These are phyloP conservation scores for Drymodes brunneopygia DNA, from an alignment of 2,113 vertebrate species.

Conservation along the genomic window DNA sequence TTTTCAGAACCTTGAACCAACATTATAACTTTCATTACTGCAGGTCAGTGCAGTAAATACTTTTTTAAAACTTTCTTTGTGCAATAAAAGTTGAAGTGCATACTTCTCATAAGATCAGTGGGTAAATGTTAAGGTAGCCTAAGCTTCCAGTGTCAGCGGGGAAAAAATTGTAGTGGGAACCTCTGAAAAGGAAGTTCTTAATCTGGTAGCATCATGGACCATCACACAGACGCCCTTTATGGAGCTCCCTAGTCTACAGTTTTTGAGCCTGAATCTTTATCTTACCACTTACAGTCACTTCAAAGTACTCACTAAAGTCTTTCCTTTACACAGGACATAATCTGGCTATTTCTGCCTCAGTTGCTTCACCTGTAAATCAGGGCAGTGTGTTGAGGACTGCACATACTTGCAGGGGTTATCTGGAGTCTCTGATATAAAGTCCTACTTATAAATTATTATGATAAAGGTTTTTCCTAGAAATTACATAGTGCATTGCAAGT, in stretches of 20 bases:
- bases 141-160: background rate
- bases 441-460: background rate
- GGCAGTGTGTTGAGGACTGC: background rate
- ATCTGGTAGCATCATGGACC: background rate
- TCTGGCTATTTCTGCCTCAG: background rate
- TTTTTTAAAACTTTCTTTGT: too few relatives aligned
- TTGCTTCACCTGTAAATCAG: background rate
- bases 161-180: background rate
- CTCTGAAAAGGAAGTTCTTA: background rate
- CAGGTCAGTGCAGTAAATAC: background rate
- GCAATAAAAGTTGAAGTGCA: background rate
- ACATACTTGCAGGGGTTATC: background rate
- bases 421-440: background rate
- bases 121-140: background rate
- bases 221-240: background rate
- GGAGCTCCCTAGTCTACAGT: background rate
- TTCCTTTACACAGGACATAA: background rate
- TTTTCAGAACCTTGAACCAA: background rate
- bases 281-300: background rate
- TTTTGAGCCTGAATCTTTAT: background rate
- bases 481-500: background rate
- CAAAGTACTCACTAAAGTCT: background rate
- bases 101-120: background rate
- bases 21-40: background rate
- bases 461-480: constrained; percentile 35